Base-by-base conservation (phyloP, 1,140 invertebrate genomes). In the Homalodisca vitripennis region DNA sequence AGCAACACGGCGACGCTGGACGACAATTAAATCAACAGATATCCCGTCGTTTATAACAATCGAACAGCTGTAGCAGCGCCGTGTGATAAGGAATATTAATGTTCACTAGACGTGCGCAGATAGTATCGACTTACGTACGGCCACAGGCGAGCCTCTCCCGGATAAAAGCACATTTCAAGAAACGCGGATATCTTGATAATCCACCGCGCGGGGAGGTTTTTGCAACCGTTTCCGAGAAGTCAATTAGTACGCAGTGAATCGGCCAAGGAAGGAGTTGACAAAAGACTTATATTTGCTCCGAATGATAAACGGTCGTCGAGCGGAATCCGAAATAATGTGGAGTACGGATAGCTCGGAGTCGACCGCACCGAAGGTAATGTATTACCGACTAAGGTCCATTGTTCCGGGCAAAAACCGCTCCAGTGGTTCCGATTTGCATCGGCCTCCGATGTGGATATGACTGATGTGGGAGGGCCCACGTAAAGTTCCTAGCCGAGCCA, bases 31-130 rank as follows among this genome's bases (percentile, higher is more conserved):
- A 51, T 51, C 48, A 51, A 22, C 48, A 20, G 48, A 51, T 51
- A 51, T 51, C 48, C 48, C 3, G 14, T 22, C 22, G 34, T 41
- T 41, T 51, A 10, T 51, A 51, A 51, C 48, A 51, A 51, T 51
- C 48, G 48, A n/a, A 3, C 48, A 51, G 48, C 48, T 51, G 48
- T 14, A 14, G n/a, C 17, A 3, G 6, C 6, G 48, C 48, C 6
- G n/a, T n/a, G n/a, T 51, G 48, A 51, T 51, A 51, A 51, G 48
- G 3, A 51, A 51, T 51, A 51, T 51, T 51, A 51, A 51, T 51
- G 48, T 51, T 20, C 48, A 22, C 48, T 3, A 14, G n/a, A 14
- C 2, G n/a, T 20, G 48, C 6, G n/a, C 17, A 41, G 34, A 41
- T 41, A 41, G 6, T 17, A 41, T 41, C 34, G 17, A 41, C 14